Evolutionary conservation across 2,797 vertebrate species (phyloP), one percentile per base, ranked within the genome.

Genomic region (Alauda arvensis): DNA sequence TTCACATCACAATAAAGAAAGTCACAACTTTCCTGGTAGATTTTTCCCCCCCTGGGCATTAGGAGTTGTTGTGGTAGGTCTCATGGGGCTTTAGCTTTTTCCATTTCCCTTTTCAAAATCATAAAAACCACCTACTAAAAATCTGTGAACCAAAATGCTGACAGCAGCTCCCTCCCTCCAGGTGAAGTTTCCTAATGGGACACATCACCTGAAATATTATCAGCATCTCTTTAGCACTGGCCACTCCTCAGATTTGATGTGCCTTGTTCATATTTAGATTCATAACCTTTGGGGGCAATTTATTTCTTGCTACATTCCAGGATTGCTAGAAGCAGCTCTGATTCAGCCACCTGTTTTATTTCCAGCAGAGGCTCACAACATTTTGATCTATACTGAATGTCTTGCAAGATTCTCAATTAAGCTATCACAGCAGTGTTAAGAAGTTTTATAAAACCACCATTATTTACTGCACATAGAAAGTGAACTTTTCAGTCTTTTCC

Each of bases 21-120:
- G n/a, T 40, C 34, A 60, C 31, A 74, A 20, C 67, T 49, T 67
- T 70, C 37, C 65, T 51, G 18, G 29, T 42, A 18, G 10, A 13
- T 33, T 56, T 65, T 2, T 4, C 3, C 14, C 3, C 3, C 4
- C 33, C 14, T 4, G 3, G 10, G 14, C 33, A 37, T 59, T 65
- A 23, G 31, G n/a, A 83, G 17, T 31, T 8, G 5, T 9, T 70
- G 45, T 6, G 15, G 28, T 14, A 66, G 53, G 59, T 56, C 53
- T 68, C 57, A 70, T 5, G 13, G 9, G 8, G 4, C 6, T 28
- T 37, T 18, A 67, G n/a, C 3, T 46, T 55, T 52, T 83, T 34
- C 34, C 19, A 61, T 26, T 57, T 60, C 45, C n/a, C 39, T n/a
- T 29, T 69, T 9, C 13, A 85, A 84, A 65, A 65, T 0, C 3